These are phyloP conservation scores for Perithous albicinctus DNA, from an alignment of 2,888 invertebrate genomes.

Conservation along the genomic window DNA sequence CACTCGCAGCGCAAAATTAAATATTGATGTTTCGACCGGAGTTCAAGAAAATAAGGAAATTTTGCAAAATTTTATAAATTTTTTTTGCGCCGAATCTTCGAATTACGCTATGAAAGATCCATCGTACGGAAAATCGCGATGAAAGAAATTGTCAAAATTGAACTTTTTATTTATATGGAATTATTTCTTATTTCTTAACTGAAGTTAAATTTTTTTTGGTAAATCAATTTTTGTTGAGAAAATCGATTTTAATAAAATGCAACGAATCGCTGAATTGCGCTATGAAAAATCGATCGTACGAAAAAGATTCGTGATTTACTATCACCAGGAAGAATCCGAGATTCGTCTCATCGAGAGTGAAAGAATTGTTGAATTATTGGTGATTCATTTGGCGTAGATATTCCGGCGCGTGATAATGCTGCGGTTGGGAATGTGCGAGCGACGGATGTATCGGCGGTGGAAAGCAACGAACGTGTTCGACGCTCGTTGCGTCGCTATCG, in stretches of 20 bases:
- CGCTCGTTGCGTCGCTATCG: conserved; percentile 92
- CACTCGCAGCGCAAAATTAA: neutral
- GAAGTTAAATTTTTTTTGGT: no score
- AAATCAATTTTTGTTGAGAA: no score
- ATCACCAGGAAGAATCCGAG: conserved; percentile 9
- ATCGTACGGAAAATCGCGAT: neutral
- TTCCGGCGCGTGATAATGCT: conserved; percentile 86
- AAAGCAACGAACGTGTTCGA: conserved; percentile 98
- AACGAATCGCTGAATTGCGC: neutral
- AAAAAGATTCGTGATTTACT: conserved; percentile 42
- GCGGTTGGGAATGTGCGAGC: conserved; percentile 87
- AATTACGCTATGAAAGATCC: no score
- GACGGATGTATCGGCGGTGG: conserved; percentile 96
- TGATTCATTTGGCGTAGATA: conserved; percentile 85
- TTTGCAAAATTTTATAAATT: no score
- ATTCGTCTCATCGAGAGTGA: conserved; percentile 3
- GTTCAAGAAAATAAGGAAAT: no score
- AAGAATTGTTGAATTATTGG: conserved; percentile 73
- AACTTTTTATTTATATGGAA: no score
- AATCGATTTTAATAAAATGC: neutral
- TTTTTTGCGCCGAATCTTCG: no score
- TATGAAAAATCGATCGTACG: conserved; percentile 9
- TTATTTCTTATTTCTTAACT: no score
- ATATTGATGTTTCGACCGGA: neutral
- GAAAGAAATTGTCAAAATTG: conserved; percentile 13